phyloP scores from a whole-genome alignment of 2,797 vertebrate species.

The Arremon aurantiirostris region DNA sequence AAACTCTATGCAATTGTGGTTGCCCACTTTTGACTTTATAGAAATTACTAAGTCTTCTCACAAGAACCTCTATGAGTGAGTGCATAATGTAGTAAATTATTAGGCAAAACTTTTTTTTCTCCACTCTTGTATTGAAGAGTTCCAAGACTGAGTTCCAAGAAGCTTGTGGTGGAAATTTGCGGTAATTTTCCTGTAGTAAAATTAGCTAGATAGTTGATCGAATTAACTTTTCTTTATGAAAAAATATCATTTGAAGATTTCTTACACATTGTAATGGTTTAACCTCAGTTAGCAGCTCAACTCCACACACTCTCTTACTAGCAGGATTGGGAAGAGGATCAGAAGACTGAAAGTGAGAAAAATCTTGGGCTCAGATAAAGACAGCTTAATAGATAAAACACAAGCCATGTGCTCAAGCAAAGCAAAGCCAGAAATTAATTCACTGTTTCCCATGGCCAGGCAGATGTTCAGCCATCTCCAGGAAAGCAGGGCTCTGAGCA shows the following conservation, averaged over 20 bases:
- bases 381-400: not conserved
- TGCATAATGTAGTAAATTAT: not conserved
- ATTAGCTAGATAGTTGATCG: not conserved
- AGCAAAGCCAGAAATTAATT: not conserved
- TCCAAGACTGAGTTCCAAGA: not conserved
- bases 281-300: not conserved
- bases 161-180: not conserved
- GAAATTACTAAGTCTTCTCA: not conserved
- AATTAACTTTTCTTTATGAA: not conserved
- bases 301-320: not conserved
- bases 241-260: not conserved
- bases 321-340: accelerated
- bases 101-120: not conserved
- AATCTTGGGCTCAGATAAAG: not conserved
- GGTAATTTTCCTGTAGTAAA: not conserved
- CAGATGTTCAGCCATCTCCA: not conserved
- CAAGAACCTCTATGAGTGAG: not conserved
- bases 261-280: not conserved
- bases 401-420: not conserved
- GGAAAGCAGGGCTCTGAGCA: not conserved
- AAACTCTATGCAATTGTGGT: not conserved
- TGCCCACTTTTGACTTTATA: not conserved
- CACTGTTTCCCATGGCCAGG: not conserved
- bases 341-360: not conserved
- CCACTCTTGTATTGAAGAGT: not conserved